Conservation (phyloP, 2,888 invertebrate species). For the Xestia ashworthii region DNA sequence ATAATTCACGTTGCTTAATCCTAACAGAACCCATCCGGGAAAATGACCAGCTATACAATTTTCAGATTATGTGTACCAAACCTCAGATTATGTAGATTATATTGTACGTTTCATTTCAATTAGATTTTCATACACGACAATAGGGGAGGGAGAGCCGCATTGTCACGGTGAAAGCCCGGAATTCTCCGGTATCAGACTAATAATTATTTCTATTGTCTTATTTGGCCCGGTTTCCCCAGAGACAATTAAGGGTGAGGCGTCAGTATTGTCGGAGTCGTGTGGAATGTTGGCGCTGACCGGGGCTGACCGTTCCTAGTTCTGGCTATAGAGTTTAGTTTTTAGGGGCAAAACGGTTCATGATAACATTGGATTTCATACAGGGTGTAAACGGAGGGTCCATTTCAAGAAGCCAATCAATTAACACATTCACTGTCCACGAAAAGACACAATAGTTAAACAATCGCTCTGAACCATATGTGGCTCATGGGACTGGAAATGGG, state of each 20-base stretch:
- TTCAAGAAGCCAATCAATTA: no score
- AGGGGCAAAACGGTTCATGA: neutral
- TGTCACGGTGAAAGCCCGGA: slow-evolving; percentile 72
- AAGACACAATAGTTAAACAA: no score
- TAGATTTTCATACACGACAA: slow-evolving; percentile 78
- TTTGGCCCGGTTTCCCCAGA: slow-evolving; percentile 68
- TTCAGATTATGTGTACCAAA: slow-evolving; percentile 43
- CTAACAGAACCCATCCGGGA: slow-evolving; percentile 18
- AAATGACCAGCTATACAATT: slow-evolving; percentile 36
- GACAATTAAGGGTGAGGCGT: slow-evolving; percentile 63
- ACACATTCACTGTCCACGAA: no score
- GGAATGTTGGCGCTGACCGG: slow-evolving; percentile 58
- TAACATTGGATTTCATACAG: neutral
- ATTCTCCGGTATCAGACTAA: slow-evolving; percentile 76
- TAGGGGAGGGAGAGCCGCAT: slow-evolving; percentile 69
- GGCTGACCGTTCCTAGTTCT: slow-evolving; percentile 19
- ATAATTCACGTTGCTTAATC: slow-evolving; percentile 19
- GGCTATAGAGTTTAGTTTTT: slow-evolving; percentile 2
- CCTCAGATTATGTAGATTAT: slow-evolving; percentile 70
- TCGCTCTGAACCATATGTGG: no score
- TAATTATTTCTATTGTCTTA: slow-evolving; percentile 84
- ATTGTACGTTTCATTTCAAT: slow-evolving; percentile 75
- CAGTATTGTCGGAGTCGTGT: slow-evolving; percentile 51
- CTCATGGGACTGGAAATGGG: no score
- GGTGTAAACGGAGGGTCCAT: no score